These are phyloP conservation scores for Eueides isabella DNA, from an alignment of 1,140 invertebrate genomes.

Conservation along the genomic window DNA sequence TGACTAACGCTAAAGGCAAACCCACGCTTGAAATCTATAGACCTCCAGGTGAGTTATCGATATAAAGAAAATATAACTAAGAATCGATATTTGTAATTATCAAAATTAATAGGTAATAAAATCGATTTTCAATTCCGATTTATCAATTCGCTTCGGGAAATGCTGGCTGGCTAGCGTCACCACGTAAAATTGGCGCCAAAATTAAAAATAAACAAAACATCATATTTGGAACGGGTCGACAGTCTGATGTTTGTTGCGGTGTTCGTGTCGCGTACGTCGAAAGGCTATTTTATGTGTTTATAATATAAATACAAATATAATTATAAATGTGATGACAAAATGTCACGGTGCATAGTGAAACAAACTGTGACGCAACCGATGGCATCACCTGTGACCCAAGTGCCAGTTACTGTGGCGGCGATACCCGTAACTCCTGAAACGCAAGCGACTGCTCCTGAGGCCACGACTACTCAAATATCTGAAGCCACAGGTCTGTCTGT, in stretches of 20 bases:
- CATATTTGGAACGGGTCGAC: conserved; percentile 76
- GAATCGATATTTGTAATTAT: background rate
- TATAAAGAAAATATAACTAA: background rate
- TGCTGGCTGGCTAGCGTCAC: conserved; percentile 63
- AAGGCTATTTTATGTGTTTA: conserved; percentile 34
- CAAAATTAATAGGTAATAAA: conserved; percentile 23
- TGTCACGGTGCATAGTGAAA: conserved; percentile 77
- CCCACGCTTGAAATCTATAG: conserved; percentile 93
- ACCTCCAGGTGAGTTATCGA: conserved; percentile 87
- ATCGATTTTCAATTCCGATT: conserved; percentile 40
- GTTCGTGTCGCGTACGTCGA: conserved; percentile 43
- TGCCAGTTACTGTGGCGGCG: conserved; percentile 43
- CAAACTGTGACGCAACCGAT: conserved; percentile 64
- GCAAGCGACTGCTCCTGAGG: conserved; percentile 35
- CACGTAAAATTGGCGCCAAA: conserved; percentile 73
- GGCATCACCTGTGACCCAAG: conserved; percentile 47
- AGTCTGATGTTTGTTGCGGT: conserved; percentile 73
- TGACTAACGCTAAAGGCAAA: conserved; percentile 85
- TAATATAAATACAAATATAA: conserved; percentile 47
- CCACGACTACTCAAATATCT: conserved; percentile 35
- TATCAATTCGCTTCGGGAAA: conserved; percentile 39
- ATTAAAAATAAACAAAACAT: conserved; percentile 80
- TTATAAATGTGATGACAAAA: conserved; percentile 36
- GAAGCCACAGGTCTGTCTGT: conserved; percentile 59
- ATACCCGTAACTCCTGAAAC: conserved; percentile 18